phyloP scores from a whole-genome alignment of 2,113 vertebrate genomes.

The Macroglossus sobrinus region DNA sequence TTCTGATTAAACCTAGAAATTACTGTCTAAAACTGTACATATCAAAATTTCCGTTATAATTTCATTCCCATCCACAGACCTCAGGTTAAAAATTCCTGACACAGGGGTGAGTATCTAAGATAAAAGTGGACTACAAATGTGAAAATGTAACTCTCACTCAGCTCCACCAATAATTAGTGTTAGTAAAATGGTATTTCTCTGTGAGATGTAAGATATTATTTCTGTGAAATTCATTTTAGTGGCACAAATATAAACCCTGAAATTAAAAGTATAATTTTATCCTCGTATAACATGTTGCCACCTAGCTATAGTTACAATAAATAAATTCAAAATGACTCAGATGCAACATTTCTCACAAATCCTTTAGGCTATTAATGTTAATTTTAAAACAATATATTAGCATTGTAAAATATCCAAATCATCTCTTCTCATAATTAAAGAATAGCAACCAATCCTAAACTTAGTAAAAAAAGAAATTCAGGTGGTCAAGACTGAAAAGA shows the following conservation, averaged over 20 bases:
- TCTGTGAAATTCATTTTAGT: background rate
- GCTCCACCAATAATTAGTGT: background rate
- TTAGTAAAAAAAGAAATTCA: slow-evolving; percentile 5
- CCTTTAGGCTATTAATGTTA: background rate
- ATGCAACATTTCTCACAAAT: background rate
- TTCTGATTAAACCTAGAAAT: background rate
- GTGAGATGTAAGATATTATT: background rate
- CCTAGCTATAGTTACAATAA: background rate
- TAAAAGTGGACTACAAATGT: background rate
- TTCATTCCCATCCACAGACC: background rate
- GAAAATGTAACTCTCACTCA: background rate
- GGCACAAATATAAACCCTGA: background rate
- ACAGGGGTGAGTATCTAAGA: background rate
- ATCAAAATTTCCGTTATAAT: background rate
- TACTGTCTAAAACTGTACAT: background rate
- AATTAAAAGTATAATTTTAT: background rate
- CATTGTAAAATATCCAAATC: background rate
- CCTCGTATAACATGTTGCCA: background rate
- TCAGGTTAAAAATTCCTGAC: background rate
- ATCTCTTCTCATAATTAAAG: background rate
- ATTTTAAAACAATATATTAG: background rate
- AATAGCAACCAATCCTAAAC: background rate
- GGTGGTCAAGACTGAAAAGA: background rate
- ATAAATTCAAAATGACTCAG: slow-evolving; percentile 9
- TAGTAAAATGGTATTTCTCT: too few species aligned